Percentiles rank a stretch among this genome's conserved stretches.
phyloP scores from a whole-genome alignment of 2,888 invertebrate genomes.

The Leptogaster cylindrica region DNA sequence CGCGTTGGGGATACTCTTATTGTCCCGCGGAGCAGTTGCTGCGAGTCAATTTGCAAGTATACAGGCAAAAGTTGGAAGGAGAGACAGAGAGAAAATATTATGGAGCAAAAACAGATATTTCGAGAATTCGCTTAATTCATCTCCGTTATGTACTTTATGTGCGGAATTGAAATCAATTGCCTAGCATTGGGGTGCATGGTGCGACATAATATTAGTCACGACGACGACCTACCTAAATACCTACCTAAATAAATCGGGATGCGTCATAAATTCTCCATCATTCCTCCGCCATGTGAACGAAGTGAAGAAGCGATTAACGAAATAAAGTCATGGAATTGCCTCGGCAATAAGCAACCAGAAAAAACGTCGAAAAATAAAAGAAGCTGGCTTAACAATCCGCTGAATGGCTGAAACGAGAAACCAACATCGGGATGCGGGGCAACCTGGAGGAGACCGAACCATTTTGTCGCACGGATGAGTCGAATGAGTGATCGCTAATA shows the following conservation, averaged over 20 bases:
- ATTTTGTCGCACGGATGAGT: conserved; percentile 26
- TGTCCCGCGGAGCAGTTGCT: neutral
- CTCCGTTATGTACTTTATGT: conserved; percentile 19
- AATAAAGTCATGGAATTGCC: conserved; percentile 36
- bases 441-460: conserved; percentile 4
- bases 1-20: conserved; percentile 11
- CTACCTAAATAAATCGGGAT: conserved; percentile 25
- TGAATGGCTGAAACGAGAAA: conserved; percentile 20
- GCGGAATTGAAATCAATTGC: conserved; percentile 37
- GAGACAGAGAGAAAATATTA: neutral
- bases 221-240: too few species aligned
- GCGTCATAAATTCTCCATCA: conserved; percentile 35
- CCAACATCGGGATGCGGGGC: neutral
- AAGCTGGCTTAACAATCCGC: neutral
- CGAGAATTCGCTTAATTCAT: conserved; percentile 31
- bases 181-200: neutral
- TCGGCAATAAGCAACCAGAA: conserved; percentile 14
- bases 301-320: conserved; percentile 40
- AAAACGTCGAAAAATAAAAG: neutral
- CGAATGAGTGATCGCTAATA: conserved; percentile 17
- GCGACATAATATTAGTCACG: conserved; percentile 15
- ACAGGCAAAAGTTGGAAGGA: neutral
- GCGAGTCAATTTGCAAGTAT: neutral
- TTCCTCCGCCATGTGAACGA: conserved; percentile 20
- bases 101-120: conserved; percentile 6